Conservation (phyloP, 2,797 vertebrate species). For the Lacerta viridis region DNA sequence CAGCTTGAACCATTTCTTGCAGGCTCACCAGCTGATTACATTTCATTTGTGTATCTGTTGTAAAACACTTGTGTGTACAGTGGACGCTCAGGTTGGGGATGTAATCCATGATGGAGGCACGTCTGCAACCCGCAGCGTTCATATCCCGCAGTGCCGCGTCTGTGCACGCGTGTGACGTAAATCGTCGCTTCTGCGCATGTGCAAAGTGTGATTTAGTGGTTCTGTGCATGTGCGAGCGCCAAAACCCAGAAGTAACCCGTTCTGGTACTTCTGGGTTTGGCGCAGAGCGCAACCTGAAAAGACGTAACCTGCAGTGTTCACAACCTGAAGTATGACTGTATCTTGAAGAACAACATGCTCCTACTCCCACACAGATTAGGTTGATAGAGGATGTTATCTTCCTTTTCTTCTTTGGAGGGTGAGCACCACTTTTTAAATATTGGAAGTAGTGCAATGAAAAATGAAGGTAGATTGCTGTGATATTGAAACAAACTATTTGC, state of each 20-base stretch:
- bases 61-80: not conserved
- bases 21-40: not conserved
- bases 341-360: not conserved
- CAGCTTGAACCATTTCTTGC: not conserved
- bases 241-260: too few relatives aligned
- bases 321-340: not conserved
- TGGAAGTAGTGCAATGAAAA: not conserved
- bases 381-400: not conserved
- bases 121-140: too few relatives aligned
- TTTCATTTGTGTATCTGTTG: not conserved
- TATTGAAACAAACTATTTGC: not conserved
- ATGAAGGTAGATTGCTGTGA: not conserved
- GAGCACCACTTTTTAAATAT: not conserved
- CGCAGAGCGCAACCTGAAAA: too few relatives aligned
- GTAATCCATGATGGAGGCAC: too few relatives aligned
- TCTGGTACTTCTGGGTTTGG: too few relatives aligned
- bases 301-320: too few relatives aligned
- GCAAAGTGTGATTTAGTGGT: too few relatives aligned
- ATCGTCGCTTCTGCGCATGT: too few relatives aligned
- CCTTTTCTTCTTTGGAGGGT: not conserved
- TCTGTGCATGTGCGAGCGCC: too few relatives aligned
- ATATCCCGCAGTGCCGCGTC: too few relatives aligned
- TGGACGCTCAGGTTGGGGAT: too few relatives aligned
- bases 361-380: not conserved
- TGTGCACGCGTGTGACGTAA: too few relatives aligned